Evolutionary conservation across 1,140 invertebrate species (phyloP).

Genomic region (Papilio aristodemus): DNA sequence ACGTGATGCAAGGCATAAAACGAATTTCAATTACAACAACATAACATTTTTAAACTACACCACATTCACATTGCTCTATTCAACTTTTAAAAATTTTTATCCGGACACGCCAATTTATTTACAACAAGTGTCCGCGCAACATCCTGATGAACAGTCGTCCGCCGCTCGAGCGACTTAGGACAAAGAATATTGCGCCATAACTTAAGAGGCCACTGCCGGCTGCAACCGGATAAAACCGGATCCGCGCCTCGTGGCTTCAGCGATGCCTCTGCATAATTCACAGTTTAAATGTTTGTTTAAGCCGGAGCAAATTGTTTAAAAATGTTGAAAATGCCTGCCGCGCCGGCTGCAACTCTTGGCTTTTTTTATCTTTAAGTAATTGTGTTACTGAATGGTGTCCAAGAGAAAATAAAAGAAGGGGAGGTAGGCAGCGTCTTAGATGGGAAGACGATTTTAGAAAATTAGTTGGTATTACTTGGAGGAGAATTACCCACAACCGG

Average conservation of each 20-base stretch:
- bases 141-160: conserved; percentile 20
- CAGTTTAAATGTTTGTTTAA: conserved; percentile 29
- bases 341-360: neutral
- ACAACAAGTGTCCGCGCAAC: neutral
- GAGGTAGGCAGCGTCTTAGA: no score
- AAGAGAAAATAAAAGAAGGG: no score
- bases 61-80: neutral
- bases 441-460: no score
- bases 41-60: neutral
- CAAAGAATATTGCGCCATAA: conserved; percentile 45
- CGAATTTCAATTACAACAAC: no score
- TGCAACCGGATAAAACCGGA: conserved; percentile 34
- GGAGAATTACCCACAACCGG: no score
- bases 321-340: conserved; percentile 12
- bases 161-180: conserved; percentile 34
- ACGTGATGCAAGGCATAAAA: no score
- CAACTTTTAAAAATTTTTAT: neutral
- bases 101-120: conserved; percentile 1
- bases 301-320: conserved; percentile 25
- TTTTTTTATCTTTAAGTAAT: neutral
- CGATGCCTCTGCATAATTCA: conserved; percentile 26
- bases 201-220: conserved; percentile 35
- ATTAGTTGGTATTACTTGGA: no score
- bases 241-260: conserved; percentile 22
- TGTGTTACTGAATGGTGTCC: no score